phyloP scores from a whole-genome alignment of 2,797 vertebrate genomes.

The Toxotes lorentzi region DNA sequence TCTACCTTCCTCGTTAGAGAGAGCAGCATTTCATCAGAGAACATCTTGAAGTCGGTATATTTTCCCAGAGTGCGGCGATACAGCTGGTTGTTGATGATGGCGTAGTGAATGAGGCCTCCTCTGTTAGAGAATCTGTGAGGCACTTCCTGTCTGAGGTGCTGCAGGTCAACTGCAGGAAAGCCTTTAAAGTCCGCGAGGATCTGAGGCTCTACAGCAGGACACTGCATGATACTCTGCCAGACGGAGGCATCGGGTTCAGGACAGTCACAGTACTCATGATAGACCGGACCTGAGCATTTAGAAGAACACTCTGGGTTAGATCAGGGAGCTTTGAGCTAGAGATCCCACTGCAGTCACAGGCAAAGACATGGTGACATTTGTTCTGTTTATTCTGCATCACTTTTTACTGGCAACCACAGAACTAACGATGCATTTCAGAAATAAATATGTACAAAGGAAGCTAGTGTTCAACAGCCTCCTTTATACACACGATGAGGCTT shows the following conservation, averaged over 20 bases:
- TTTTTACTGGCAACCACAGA: background rate
- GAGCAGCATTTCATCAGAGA: conserved; percentile 94
- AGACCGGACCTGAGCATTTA: conserved; percentile 87
- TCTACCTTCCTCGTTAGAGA: conserved; percentile 92
- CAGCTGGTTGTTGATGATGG: conserved; percentile 88
- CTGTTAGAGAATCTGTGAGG: conserved; percentile 88
- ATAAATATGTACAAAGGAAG: background rate
- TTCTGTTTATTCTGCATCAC: background rate
- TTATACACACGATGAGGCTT: background rate
- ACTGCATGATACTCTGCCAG: conserved; percentile 88
- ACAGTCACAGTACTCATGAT: conserved; percentile 94
- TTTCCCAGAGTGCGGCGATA: conserved; percentile 91
- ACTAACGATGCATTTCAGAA: background rate
- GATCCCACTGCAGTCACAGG: background rate
- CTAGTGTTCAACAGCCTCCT: background rate
- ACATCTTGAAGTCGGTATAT: conserved; percentile 98
- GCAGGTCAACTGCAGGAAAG: conserved; percentile 89
- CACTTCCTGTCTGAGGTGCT: conserved; percentile 88
- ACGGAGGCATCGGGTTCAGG: conserved; percentile 82
- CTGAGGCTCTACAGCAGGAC: conserved; percentile 88
- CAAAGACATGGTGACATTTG: background rate
- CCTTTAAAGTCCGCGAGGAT: conserved; percentile 87
- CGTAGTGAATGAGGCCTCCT: conserved; percentile 93
- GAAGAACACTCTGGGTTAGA: background rate
- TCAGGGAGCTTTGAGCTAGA: background rate